A percentile compares a stretch with the other conserved stretches of the same genome.
These are phyloP conservation scores for Whitmania pigra DNA, from an alignment of 1,140 invertebrate genomes.

Conservation along the genomic window DNA sequence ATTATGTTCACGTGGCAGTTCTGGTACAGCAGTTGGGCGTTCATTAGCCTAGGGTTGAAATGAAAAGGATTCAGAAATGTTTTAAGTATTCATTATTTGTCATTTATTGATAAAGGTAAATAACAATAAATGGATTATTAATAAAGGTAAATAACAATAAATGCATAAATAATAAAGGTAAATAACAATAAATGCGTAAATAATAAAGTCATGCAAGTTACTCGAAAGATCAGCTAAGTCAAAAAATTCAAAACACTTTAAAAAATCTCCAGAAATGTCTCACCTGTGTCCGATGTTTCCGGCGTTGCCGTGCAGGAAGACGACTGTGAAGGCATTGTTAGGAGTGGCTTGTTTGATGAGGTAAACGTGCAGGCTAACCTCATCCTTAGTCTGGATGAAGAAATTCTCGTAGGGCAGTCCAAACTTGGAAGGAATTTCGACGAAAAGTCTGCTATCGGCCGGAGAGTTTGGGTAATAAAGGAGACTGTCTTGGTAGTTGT, in stretches of 20 bases:
- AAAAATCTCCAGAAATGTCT: constrained; percentile 18
- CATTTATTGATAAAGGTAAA: constrained; percentile 2
- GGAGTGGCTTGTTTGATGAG: constrained; percentile 65
- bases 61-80: constrained; percentile 7
- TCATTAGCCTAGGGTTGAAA: constrained; percentile 51
- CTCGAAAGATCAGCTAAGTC: not conserved
- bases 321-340: constrained; percentile 55
- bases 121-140: too few relatives aligned
- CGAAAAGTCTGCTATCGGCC: constrained; percentile 67
- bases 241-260: not conserved
- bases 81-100: constrained; percentile 10
- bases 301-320: constrained; percentile 89
- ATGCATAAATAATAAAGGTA: too few relatives aligned
- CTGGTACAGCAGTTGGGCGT: constrained; percentile 64
- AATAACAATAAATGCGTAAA: too few relatives aligned
- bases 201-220: too few relatives aligned
- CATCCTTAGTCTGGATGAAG: constrained; percentile 54
- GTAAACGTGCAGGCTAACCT: constrained; percentile 67
- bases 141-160: too few relatives aligned
- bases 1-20: constrained; percentile 70
- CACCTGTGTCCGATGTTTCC: constrained; percentile 86
- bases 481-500: constrained; percentile 68
- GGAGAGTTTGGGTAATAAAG: constrained; percentile 79
- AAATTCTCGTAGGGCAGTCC: constrained; percentile 73
- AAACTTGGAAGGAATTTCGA: constrained; percentile 67